A percentile compares a stretch with the other conserved stretches of the same genome.
Evolutionary conservation across 2,888 invertebrate species (phyloP).

Genomic region (Cephus nigrinus): DNA sequence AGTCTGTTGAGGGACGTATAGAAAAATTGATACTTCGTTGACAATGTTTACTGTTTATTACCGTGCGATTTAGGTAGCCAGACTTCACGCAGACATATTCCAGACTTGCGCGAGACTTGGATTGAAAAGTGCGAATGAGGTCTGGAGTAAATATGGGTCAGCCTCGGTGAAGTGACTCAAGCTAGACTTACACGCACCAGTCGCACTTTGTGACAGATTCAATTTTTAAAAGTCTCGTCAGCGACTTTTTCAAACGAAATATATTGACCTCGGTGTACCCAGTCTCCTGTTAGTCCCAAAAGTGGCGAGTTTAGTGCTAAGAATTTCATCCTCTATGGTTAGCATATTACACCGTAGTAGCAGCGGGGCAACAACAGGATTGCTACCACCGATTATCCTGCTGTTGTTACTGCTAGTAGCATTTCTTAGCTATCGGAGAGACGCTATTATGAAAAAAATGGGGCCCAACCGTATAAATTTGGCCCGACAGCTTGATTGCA

Average conservation of each 20-base stretch:
- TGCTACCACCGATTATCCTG: not conserved
- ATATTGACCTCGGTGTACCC: not conserved
- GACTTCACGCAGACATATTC: not conserved
- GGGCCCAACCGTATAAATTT: constrained; percentile 26
- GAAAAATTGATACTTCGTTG: not conserved
- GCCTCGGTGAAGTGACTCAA: not conserved
- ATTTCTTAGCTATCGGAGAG: constrained; percentile 6
- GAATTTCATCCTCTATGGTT: not conserved
- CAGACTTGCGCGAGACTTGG: not conserved
- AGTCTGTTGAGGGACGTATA: not conserved
- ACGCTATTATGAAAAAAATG: constrained; percentile 26
- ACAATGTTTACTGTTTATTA: not conserved
- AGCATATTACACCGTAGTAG: not conserved
- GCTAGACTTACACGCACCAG: not conserved
- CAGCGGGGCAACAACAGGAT: not conserved
- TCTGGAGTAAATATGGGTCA: not conserved
- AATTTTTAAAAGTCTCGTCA: not conserved
- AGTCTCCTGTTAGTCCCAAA: not conserved
- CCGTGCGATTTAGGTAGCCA: not conserved
- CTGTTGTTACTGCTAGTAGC: not conserved
- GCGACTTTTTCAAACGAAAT: not conserved
- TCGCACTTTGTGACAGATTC: not conserved
- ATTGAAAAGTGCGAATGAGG: not conserved
- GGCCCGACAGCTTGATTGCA: constrained; percentile 26
- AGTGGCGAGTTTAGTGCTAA: not conserved